phyloP scores from a whole-genome alignment of 1,140 invertebrate genomes.

The Kradibia gibbosae region DNA sequence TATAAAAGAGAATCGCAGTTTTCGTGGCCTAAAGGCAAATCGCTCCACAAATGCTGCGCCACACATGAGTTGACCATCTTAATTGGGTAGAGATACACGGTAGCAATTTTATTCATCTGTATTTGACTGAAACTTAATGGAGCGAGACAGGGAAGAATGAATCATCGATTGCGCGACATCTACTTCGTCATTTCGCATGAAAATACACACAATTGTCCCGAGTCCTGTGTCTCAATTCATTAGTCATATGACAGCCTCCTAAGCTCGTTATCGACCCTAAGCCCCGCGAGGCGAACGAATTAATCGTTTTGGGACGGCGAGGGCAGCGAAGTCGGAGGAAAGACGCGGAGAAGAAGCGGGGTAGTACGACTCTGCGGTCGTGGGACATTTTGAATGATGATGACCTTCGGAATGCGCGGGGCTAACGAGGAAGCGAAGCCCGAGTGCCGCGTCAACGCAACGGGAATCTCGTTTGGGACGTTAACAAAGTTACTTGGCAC shows the following conservation, averaged over 20 bases:
- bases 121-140: neutral
- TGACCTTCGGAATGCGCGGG: conserved; percentile 42
- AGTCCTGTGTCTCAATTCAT: conserved; percentile 24
- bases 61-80: conserved; percentile 22
- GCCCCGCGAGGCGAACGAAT: neutral
- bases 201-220: neutral
- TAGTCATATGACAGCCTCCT: conserved; percentile 5
- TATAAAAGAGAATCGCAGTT: neutral
- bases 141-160: conserved; percentile 23
- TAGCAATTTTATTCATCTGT: conserved; percentile 21
- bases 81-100: conserved; percentile 17
- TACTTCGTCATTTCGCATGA: neutral
- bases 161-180: conserved; percentile 29
- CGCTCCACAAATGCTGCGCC: neutral
- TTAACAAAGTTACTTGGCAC: conserved; percentile 61
- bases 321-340: neutral
- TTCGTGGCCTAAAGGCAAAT: neutral
- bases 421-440: conserved; percentile 41
- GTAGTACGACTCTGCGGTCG: conserved; percentile 8
- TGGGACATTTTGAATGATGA: conserved; percentile 42
- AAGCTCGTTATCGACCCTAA: neutral
- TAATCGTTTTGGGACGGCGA: neutral
- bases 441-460: conserved; percentile 53
- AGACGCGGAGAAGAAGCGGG: neutral
- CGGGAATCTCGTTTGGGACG: conserved; percentile 65